Percentiles rank a stretch among this genome's conserved stretches.
phyloP scores from a whole-genome alignment of 2,888 invertebrate genomes.

The Deilephila porcellus region DNA sequence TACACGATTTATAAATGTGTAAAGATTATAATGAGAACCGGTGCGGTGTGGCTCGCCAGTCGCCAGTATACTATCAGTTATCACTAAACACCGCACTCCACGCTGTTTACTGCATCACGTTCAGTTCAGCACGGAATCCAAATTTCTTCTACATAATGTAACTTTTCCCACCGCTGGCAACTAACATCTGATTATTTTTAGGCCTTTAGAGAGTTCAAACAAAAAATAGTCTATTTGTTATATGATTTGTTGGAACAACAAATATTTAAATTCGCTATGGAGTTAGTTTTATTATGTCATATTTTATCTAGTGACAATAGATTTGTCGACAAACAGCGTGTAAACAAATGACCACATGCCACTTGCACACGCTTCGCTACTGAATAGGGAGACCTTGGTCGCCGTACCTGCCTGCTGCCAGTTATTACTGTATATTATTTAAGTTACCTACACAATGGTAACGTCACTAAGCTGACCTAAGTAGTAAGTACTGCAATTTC shows the following conservation, averaged over 20 bases:
- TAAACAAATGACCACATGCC: neutral
- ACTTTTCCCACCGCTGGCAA: neutral
- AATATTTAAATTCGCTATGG: no score
- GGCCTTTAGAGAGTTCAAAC: neutral
- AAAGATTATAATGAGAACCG: neutral
- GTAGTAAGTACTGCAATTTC: neutral
- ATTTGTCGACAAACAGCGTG: neutral
- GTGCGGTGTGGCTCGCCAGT: neutral
- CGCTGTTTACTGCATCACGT: neutral
- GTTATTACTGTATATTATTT: neutral
- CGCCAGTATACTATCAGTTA: neutral
- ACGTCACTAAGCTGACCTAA: neutral
- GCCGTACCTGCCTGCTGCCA: neutral
- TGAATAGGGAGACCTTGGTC: constrained; percentile 27
- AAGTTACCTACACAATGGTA: neutral
- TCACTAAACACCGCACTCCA: neutral
- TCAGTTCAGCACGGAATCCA: neutral
- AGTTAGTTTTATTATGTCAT: no score
- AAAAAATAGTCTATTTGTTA: no score
- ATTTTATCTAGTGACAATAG: neutral
- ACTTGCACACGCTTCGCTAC: neutral
- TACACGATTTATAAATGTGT: neutral
- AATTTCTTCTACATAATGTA: constrained; percentile 1
- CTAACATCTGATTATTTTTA: neutral
- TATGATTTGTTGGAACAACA: no score